Evolutionary conservation across 2,797 vertebrate genomes (phyloP).

Genomic region (Melanotaenia maccullochi): DNA sequence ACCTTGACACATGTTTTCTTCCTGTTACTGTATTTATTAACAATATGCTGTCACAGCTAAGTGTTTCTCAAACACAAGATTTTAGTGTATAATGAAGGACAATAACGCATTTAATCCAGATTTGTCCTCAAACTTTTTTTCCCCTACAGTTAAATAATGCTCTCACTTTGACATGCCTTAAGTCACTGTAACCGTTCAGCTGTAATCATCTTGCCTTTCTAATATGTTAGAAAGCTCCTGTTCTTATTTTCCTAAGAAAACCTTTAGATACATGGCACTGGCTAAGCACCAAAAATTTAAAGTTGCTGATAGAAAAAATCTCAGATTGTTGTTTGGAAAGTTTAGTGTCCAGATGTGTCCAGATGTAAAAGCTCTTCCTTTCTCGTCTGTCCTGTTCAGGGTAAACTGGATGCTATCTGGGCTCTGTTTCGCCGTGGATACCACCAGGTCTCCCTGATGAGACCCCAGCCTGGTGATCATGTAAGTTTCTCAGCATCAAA

Average conservation of each 20-base stretch:
- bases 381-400: conserved; percentile 75
- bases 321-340: conserved; percentile 26
- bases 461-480: conserved; percentile 88
- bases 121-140: too few relatives aligned
- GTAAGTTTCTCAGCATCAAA: conserved; percentile 78
- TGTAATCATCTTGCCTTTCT: too few relatives aligned
- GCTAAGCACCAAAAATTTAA: too few relatives aligned
- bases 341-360: conserved; percentile 38
- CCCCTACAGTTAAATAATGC: too few relatives aligned
- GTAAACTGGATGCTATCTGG: conserved; percentile 90
- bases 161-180: too few relatives aligned
- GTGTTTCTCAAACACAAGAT: neutral
- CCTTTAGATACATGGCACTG: too few relatives aligned
- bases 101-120: too few relatives aligned
- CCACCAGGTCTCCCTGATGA: conserved; percentile 91
- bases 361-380: conserved; percentile 11
- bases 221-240: too few relatives aligned
- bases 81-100: too few relatives aligned
- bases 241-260: too few relatives aligned
- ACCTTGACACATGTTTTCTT: neutral
- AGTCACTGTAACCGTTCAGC: too few relatives aligned
- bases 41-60: neutral
- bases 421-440: conserved; percentile 88
- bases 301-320: too few relatives aligned
- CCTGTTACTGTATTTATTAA: neutral